Evolutionary conservation across 2,113 vertebrate genomes (phyloP), one percentile per base, ranked within the genome.

Genomic region (Ciconia boyciana): DNA sequence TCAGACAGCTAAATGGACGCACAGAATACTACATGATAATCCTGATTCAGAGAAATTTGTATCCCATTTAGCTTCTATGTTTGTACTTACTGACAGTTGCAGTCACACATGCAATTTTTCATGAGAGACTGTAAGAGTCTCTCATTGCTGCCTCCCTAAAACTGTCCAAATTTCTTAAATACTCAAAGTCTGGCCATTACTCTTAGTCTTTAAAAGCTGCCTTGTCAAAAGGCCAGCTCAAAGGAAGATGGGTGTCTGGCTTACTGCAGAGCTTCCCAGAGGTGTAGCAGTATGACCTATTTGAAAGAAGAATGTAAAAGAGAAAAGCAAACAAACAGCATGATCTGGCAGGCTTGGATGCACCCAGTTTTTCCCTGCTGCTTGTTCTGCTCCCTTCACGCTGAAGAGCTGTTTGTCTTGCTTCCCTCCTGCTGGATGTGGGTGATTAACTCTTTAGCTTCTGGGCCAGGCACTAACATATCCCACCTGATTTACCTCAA

Each of bases 191-290:
- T 95, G 69, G 74, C 61, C 55, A 64, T 84, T 68, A 89, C 31
- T 95, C 43, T 52, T 91, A 84, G 94, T 81, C 76, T 94, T 89
- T 93, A 89, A 87, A 95, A 91, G 87, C 18, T 95, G 89, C 69
- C 80, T 84, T 78, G 68, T 77, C 54, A 49, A 74, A 86, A 78
- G 46, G 68, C 80, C 80, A 95, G 64, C 76, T 81, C 16, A 46
- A 78, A 82, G 13, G 32, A 75, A 62, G 65, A 70, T 3, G 32
- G 8, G 32, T 77, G 54, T 77, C 93, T 96, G 94, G 51, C 76
- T 92, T 84, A 85, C 76, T 66, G 64, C 80, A 94, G 60, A 83
- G 51, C 72, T 91, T 91, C 52, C 60, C 87, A 94, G 93, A 95
- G 87, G 83, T 94, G 72, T 25, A 91, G 54, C 89, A 55, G 60